A percentile compares a stretch with the other conserved stretches of the same genome.
phyloP scores from a whole-genome alignment of 2,888 invertebrate species.

The Noctua comes region DNA sequence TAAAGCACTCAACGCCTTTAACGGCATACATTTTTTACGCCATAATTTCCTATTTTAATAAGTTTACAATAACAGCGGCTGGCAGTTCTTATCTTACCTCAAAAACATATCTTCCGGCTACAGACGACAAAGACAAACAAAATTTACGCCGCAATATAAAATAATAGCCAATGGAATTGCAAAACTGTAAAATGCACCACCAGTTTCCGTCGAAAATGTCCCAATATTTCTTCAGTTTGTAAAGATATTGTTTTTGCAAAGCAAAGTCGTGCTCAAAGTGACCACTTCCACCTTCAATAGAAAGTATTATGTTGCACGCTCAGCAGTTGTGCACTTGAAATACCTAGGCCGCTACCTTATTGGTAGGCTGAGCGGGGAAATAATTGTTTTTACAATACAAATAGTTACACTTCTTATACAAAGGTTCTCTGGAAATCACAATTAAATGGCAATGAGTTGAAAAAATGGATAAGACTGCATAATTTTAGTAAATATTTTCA shows the following conservation, averaged over 20 bases:
- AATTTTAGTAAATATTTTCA: too few relatives aligned
- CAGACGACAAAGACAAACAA: constrained; percentile 53
- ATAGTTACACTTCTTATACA: neutral
- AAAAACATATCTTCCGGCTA: constrained; percentile 26
- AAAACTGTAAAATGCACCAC: constrained; percentile 63
- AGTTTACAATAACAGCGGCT: neutral
- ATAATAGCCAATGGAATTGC: constrained; percentile 62
- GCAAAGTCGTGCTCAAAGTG: constrained; percentile 76
- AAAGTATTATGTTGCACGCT: constrained; percentile 80
- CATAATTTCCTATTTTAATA: neutral
- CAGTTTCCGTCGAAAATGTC: constrained; percentile 66
- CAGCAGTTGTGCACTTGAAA: constrained; percentile 80
- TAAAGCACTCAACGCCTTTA: neutral
- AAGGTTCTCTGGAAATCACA: neutral
- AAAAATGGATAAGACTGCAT: too few relatives aligned
- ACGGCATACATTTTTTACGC: neutral
- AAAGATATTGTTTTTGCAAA: constrained; percentile 73
- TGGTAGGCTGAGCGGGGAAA: constrained; percentile 56
- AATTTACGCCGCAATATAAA: constrained; percentile 53
- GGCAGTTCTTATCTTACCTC: constrained; percentile 32
- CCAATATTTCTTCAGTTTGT: constrained; percentile 71
- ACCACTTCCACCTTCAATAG: constrained; percentile 79
- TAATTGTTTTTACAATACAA: neutral
- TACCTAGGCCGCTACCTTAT: constrained; percentile 56
- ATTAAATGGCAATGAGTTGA: too few relatives aligned